phyloP scores from a whole-genome alignment of 2,888 invertebrate species.

The Danaus chrysippus region DNA sequence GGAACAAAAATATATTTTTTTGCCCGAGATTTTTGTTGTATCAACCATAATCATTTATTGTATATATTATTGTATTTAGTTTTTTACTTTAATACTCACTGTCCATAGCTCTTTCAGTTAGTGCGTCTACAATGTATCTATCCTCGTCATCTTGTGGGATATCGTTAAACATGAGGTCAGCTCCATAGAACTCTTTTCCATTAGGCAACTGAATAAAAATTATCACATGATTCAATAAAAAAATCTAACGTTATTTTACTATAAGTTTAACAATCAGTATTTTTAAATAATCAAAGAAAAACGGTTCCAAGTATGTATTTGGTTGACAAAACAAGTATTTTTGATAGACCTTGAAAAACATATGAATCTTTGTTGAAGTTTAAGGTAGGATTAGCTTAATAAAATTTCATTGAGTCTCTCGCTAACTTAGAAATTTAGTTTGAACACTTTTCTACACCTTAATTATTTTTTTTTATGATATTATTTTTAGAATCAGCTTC shows the following conservation, averaged over 20 bases:
- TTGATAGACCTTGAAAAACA: too few relatives aligned
- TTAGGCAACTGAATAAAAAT: conserved; percentile 54
- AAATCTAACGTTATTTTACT: neutral
- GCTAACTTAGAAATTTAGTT: too few relatives aligned
- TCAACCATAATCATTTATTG: neutral
- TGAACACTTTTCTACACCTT: too few relatives aligned
- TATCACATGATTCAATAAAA: neutral
- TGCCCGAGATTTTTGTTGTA: neutral
- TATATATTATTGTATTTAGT: conserved; percentile 3
- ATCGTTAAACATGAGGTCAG: conserved; percentile 61
- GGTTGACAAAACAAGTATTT: too few relatives aligned
- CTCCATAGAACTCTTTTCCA: conserved; percentile 55
- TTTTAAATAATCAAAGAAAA: neutral
- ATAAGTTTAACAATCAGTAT: neutral
- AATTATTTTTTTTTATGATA: too few relatives aligned
- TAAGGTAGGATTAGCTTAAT: too few relatives aligned
- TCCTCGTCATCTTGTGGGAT: conserved; percentile 58
- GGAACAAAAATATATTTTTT: too few relatives aligned
- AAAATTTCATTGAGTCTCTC: too few relatives aligned
- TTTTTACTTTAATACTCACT: conserved; percentile 46
- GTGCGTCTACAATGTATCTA: conserved; percentile 63
- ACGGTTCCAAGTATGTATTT: too few relatives aligned
- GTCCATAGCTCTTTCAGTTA: conserved; percentile 62
- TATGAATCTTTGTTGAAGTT: too few relatives aligned
- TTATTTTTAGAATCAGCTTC: too few relatives aligned